A percentile compares a stretch with the other conserved stretches of the same genome.
Evolutionary conservation across 1,140 invertebrate species (phyloP).

Genomic region (Tetragonula clypearis): DNA sequence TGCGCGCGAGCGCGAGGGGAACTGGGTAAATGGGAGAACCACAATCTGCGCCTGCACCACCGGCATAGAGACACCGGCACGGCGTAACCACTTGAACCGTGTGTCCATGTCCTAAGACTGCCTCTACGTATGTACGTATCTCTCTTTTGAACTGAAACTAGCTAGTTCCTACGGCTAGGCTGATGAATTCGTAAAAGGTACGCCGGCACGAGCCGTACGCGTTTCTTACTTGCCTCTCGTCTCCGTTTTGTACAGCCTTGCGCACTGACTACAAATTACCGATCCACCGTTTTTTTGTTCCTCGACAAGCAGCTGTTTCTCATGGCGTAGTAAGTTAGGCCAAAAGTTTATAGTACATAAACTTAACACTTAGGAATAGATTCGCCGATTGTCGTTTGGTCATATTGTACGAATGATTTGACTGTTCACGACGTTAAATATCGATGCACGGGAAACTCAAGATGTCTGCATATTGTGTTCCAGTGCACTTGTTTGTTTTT

Average conservation of each 20-base stretch:
- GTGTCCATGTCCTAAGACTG: conserved; percentile 57
- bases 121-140: conserved; percentile 32
- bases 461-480: not conserved
- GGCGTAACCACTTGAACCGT: conserved; percentile 57
- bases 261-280: conserved; percentile 41
- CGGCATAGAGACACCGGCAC: conserved; percentile 56
- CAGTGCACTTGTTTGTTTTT: no score
- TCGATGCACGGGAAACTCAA: not conserved
- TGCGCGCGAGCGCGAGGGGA: conserved; percentile 71
- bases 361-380: not conserved
- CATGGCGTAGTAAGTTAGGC: not conserved
- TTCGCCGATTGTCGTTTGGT: not conserved
- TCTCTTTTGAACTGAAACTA: conserved; percentile 30
- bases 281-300: conserved; percentile 1
- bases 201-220: conserved; percentile 32
- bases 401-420: not conserved
- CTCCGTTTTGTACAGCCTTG: not conserved
- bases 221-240: conserved; percentile 34
- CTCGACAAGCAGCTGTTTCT: not conserved
- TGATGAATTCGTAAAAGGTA: conserved; percentile 53
- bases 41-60: conserved; percentile 76
- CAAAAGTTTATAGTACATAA: not conserved
- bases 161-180: conserved; percentile 19
- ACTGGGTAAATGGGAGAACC: conserved; percentile 82
- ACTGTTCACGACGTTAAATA: not conserved